Percentiles rank a stretch among this genome's conserved stretches.
Evolutionary conservation across 2,888 invertebrate species (phyloP).

Genomic region (Silvanus unidentatus): DNA sequence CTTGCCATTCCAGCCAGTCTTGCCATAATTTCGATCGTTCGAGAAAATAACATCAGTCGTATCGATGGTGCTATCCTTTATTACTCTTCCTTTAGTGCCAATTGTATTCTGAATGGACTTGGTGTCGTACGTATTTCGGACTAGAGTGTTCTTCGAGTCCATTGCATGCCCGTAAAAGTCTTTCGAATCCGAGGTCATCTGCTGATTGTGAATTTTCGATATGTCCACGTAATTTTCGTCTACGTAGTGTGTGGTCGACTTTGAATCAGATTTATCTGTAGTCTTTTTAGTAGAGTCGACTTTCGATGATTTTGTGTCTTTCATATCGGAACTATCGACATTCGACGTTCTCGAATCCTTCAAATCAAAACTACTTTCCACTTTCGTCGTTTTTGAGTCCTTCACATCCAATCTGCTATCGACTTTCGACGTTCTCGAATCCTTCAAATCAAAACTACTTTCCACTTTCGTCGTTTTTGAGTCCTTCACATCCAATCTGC

Average conservation of each 20-base stretch:
- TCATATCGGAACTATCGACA: not conserved
- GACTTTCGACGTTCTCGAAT: too few species aligned
- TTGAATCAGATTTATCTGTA: constrained; percentile 4
- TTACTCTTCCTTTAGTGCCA: constrained; percentile 45
- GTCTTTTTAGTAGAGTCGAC: constrained; percentile 1
- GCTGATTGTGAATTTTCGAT: constrained; percentile 28
- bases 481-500: constrained; percentile 27
- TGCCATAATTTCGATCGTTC: constrained; percentile 43
- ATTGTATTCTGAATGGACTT: constrained; percentile 42
- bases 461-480: constrained; percentile 39
- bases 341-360: not conserved
- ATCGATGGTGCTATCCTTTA: constrained; percentile 49
- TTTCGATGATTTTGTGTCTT: not conserved
- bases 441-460: not conserved
- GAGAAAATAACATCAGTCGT: constrained; percentile 40
- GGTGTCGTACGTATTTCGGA: constrained; percentile 40
- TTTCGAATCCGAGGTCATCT: constrained; percentile 32
- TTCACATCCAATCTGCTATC: constrained; percentile 20
- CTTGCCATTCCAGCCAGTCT: constrained; percentile 44
- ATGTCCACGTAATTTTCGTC: constrained; percentile 34
- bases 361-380: constrained; percentile 8
- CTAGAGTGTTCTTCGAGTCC: constrained; percentile 34
- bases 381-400: constrained; percentile 41
- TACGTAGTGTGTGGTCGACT: constrained; percentile 22
- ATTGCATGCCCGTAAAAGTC: constrained; percentile 39